phyloP scores from a whole-genome alignment of 2,888 invertebrate species.

The Fabriciana adippe region DNA sequence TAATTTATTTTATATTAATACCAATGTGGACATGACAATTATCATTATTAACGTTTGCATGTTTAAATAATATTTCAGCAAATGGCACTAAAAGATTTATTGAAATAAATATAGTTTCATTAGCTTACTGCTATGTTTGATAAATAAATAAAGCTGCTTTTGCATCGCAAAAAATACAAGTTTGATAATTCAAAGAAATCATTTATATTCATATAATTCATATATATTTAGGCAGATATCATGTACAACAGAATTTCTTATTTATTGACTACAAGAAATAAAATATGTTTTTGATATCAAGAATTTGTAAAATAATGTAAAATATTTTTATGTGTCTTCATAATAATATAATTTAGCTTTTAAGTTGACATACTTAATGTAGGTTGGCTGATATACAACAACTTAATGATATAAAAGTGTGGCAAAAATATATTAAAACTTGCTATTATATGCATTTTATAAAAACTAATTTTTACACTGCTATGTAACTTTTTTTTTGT shows the following conservation, averaged over 20 bases:
- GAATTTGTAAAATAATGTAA: background rate
- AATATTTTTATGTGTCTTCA: background rate
- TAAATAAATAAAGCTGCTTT: background rate
- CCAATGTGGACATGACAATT: background rate
- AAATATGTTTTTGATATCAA: background rate
- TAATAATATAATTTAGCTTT: background rate
- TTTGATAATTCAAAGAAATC: no score
- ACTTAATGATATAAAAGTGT: constrained; percentile 24
- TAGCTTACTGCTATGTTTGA: no score
- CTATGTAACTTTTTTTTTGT: constrained; percentile 10
- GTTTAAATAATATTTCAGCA: background rate
- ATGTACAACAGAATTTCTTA: no score
- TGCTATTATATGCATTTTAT: constrained; percentile 16
- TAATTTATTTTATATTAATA: no score
- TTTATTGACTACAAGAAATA: no score
- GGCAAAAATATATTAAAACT: constrained; percentile 20
- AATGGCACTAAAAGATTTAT: constrained; percentile 6
- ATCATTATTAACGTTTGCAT: background rate
- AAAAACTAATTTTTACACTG: constrained; percentile 28
- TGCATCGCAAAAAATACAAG: no score
- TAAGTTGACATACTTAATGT: constrained; percentile 11
- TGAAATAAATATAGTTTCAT: background rate
- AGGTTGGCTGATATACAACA: constrained; percentile 11
- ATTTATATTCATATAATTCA: no score
- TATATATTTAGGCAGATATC: no score